Evolutionary conservation across 53 echinoderm and acorn worm genomes (phyloP).

Genomic region (Paracentrotus lividus): DNA sequence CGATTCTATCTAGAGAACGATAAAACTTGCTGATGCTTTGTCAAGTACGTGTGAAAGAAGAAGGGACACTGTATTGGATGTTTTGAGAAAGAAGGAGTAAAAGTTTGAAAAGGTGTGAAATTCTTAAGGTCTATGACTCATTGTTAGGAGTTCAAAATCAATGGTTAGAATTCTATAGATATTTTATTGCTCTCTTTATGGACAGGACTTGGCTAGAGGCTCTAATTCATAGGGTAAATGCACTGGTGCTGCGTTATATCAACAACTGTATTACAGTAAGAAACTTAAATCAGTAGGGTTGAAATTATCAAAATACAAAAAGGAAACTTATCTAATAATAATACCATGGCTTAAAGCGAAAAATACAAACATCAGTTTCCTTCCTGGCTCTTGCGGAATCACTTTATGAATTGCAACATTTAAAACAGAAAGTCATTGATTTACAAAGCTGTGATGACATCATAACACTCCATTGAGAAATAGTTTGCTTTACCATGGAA

Average conservation of each 20-base stretch:
- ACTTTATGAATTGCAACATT: slow-evolving; percentile 13
- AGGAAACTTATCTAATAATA: too few relatives aligned
- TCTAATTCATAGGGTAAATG: background rate
- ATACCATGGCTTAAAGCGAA: too few relatives aligned
- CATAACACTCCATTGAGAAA: background rate
- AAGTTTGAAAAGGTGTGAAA: background rate
- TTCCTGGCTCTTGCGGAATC: background rate
- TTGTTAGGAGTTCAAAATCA: background rate
- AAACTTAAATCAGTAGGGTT: too few relatives aligned
- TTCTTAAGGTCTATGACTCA: slow-evolving; percentile 20
- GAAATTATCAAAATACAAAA: too few relatives aligned
- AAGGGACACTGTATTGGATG: background rate
- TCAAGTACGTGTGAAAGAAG: slow-evolving; percentile 20
- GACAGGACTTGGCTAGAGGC: background rate
- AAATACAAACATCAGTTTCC: background rate
- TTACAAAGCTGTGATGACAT: background rate
- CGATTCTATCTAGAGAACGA: background rate
- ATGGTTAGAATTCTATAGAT: background rate
- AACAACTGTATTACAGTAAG: too few relatives aligned
- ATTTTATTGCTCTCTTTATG: background rate
- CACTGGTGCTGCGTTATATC: background rate
- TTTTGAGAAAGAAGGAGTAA: background rate
- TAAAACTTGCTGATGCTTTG: slow-evolving; percentile 13
- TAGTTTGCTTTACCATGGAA: slow-evolving; percentile 6
- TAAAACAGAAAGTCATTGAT: slow-evolving; percentile 16